These are phyloP conservation scores for Carcinoscorpius rotundicauda DNA, from an alignment of 1,140 invertebrate genomes.

Conservation along the genomic window DNA sequence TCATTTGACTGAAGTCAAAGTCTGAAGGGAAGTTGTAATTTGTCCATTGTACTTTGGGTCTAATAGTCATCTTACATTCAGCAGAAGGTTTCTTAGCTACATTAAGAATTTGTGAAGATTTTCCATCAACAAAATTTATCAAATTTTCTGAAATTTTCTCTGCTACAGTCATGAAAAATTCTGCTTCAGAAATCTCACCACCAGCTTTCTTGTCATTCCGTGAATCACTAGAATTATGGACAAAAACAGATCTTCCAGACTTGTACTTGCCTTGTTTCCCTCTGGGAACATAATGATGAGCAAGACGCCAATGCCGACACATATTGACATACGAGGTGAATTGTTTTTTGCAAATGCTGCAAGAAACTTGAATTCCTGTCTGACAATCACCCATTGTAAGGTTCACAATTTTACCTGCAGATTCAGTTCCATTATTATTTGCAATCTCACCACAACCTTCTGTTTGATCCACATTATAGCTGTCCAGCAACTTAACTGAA, in stretches of 20 bases:
- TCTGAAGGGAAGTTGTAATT: slow-evolving; percentile 23
- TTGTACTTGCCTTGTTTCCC: too few relatives aligned
- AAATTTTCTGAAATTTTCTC: slow-evolving; percentile 51
- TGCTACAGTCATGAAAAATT: slow-evolving; percentile 45
- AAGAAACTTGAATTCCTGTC: slow-evolving; percentile 1
- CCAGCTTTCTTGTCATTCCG: too few relatives aligned
- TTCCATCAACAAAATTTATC: slow-evolving; percentile 48
- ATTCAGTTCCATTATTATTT: too few relatives aligned
- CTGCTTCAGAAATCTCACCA: slow-evolving; percentile 36
- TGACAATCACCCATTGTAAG: too few relatives aligned
- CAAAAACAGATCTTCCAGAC: too few relatives aligned
- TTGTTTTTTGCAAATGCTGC: slow-evolving; percentile 32
- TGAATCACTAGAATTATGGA: too few relatives aligned
- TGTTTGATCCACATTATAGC: too few relatives aligned
- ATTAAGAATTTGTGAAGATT: slow-evolving; percentile 29
- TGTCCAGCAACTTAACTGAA: too few relatives aligned
- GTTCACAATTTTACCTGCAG: too few relatives aligned
- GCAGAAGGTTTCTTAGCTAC: too few relatives aligned
- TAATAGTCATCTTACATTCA: too few relatives aligned
- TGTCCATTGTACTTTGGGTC: neutral
- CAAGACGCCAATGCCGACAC: slow-evolving; percentile 27
- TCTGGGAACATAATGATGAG: slow-evolving; percentile 15
- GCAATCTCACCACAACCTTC: too few relatives aligned
- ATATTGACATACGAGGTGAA: slow-evolving; percentile 29
- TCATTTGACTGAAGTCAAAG: slow-evolving; percentile 5